A percentile compares a stretch with the other conserved stretches of the same genome.
Conservation (phyloP, 2,888 invertebrate genomes). For the Deroplatys truncata region DNA sequence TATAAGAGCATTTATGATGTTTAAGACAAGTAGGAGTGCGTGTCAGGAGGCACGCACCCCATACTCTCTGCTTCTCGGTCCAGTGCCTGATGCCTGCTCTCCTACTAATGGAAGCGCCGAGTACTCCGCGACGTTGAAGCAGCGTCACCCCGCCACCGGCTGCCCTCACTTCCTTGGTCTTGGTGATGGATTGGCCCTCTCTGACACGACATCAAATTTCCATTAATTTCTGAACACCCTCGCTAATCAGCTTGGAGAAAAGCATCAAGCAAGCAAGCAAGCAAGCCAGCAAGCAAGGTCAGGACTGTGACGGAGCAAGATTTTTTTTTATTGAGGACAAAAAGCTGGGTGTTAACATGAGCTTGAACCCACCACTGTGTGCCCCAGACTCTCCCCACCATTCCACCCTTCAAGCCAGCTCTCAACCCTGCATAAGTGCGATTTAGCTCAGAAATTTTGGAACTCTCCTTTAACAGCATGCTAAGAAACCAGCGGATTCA, state of each 20-base stretch:
- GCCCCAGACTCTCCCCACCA: background rate
- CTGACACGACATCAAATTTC: slow-evolving; percentile 34
- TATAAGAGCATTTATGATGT: background rate
- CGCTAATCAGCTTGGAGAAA: slow-evolving; percentile 31
- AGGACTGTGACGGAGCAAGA: slow-evolving; percentile 21
- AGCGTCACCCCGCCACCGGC: background rate
- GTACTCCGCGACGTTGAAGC: background rate
- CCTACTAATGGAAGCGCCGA: slow-evolving; percentile 12
- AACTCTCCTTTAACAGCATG: background rate
- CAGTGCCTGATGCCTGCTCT: slow-evolving; percentile 6
- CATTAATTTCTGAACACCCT: slow-evolving; percentile 33
- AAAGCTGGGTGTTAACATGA: slow-evolving; percentile 26
- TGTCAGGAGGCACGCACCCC: background rate
- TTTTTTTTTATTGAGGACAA: slow-evolving; percentile 27
- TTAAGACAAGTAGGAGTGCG: background rate
- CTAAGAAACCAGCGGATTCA: no score
- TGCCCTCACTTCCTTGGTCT: slow-evolving; percentile 13
- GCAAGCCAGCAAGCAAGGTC: slow-evolving; percentile 18
- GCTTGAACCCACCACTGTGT: background rate
- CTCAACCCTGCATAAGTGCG: background rate
- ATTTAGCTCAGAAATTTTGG: background rate
- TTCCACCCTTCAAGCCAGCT: background rate
- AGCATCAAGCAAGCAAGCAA: background rate
- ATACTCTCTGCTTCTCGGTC: slow-evolving; percentile 8
- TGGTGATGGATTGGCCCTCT: slow-evolving; percentile 30